Evolutionary conservation across 35 echinoderm and acorn worm genomes (phyloP), one percentile per base, ranked within the genome.

Genomic region (Amphiura filiformis): DNA sequence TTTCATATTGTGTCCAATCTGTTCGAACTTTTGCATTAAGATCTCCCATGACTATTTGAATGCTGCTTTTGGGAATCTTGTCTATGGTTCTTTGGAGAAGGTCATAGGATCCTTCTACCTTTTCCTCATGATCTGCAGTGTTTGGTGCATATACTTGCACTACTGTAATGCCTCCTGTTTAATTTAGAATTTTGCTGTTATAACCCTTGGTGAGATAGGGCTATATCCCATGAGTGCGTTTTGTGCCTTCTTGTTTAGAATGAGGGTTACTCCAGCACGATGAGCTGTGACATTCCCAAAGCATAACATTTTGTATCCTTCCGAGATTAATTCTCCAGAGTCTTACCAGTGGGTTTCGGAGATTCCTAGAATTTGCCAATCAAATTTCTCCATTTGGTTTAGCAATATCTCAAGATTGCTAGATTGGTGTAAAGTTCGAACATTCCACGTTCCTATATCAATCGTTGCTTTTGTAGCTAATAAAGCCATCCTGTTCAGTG

Each of bases 101-200:
- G 31, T 92, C 83, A 30, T 92, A 92, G 31, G 88, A 88, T 35
- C 77, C 57, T 38, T 92, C 85, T 30, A 92, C 79, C 12, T 39
- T 20, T 15, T 38, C 39, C 40, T 90, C 81, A 11, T 9, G 0
- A 44, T 91, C 84, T 0, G 70, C 64, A 2, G 79, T 49, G 65
- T 81, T 92, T 40, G 90, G 84, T 52, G 90, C 90, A 88, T 87
- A 88, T 7, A 92, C 85, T 40, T 87, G 84, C 15, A 92, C 79
- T 15, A 88, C 47, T 5, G 90, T 92, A 36, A 81, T 22, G 1
- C 52, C 90, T 44, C 84, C 84, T 1, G 49, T 76, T 88, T 92
- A 18, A 49, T 88, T 65, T 81, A 33, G 76, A 91, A 87, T 79
- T 76, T 86, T 36, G 90, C 84, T 39, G 83, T 32, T 37, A 92